Base-by-base conservation (phyloP, 2,888 invertebrate genomes). In the Thera britannica region DNA sequence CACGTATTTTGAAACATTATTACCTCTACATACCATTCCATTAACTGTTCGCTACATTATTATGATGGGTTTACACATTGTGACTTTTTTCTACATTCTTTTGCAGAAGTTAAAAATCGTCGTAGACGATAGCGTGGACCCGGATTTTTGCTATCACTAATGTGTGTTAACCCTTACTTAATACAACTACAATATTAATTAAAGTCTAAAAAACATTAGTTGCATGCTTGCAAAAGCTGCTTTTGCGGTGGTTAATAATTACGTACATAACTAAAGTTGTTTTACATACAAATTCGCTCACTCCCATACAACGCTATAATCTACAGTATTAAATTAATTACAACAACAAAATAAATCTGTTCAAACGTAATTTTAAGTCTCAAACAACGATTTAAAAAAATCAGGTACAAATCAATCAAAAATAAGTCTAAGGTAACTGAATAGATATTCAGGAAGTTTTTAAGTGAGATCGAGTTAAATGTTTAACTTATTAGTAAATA, bases 351-450 rank as follows among this genome's bases (percentile, higher is more conserved):
- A 90, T 88, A 88, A 86, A 88, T 88, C 85, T 90, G 87, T 87
- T 85, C 84, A 86, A 86, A 90, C 86, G 82, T 89, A 90, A 87
- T 85, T 87, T 88, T 87, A 90, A 91, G 88, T 90, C 86, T 87
- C 89, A 84, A 88, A 87, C 85, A 89, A 89, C 85, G 81, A 81
- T 82, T 83, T 82, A 70, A 74, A 80, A 88, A 92, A 92, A 92
- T 93, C 93, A 93, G 93, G 93, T 93, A 93, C 93, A 92, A 93
- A 92, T 90, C 83, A 92, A 90, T 85, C 80, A 81, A 90, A 92
- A 90, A 88, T 91, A 92, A 88, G 76, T 86, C 90, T 91, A 93
- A 87, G 93, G 93, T 93, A 93, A 93, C 92, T 89, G 85, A 90
- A 90, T 48, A 67, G 81, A 85, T 84, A 83, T 83, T 86, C 81